Evolutionary conservation across 2,888 invertebrate genomes (phyloP).

Genomic region (Drosophila peninsularis): DNA sequence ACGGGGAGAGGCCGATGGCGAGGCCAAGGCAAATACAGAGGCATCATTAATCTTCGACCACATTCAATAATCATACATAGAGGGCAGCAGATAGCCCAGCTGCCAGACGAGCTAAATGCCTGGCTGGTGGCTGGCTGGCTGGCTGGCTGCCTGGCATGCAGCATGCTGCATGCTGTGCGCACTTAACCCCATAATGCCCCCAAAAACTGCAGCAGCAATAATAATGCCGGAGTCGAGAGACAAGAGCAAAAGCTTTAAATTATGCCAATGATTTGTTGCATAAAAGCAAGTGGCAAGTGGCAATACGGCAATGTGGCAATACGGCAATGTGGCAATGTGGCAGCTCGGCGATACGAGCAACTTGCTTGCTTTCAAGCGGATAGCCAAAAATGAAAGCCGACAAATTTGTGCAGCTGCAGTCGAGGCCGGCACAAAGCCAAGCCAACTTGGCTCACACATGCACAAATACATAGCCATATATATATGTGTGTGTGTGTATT

Average conservation of each 20-base stretch:
- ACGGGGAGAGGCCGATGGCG: slow-evolving; percentile 5
- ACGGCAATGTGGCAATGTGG: slow-evolving; percentile 50
- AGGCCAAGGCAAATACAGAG: slow-evolving; percentile 39
- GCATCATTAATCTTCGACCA: slow-evolving; percentile 80
- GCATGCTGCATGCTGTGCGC: slow-evolving; percentile 37
- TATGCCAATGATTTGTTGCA: slow-evolving; percentile 80
- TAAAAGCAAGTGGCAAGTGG: slow-evolving; percentile 65
- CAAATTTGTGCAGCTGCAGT: slow-evolving; percentile 76
- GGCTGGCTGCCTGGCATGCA: slow-evolving; percentile 15
- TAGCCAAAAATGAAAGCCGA: slow-evolving; percentile 76
- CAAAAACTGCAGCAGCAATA: slow-evolving; percentile 37
- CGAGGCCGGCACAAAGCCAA: slow-evolving; percentile 46
- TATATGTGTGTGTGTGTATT: slow-evolving; percentile 28
- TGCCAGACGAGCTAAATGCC: slow-evolving; percentile 44
- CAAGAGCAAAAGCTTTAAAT: slow-evolving; percentile 65
- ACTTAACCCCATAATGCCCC: slow-evolving; percentile 54
- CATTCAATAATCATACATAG: slow-evolving; percentile 80
- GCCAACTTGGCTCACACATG: slow-evolving; percentile 34
- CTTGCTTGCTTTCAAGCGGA: slow-evolving; percentile 58
- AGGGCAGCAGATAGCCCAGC: slow-evolving; percentile 44
- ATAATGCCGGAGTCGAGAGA: slow-evolving; percentile 29
- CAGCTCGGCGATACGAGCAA: slow-evolving; percentile 11
- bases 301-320: slow-evolving; percentile 40
- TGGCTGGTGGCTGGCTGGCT: slow-evolving; percentile 10
- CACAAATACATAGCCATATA: neutral